Evolutionary conservation across 2,888 invertebrate genomes (phyloP), one percentile per base, ranked within the genome.

Genomic region (Rhagium mordax): DNA sequence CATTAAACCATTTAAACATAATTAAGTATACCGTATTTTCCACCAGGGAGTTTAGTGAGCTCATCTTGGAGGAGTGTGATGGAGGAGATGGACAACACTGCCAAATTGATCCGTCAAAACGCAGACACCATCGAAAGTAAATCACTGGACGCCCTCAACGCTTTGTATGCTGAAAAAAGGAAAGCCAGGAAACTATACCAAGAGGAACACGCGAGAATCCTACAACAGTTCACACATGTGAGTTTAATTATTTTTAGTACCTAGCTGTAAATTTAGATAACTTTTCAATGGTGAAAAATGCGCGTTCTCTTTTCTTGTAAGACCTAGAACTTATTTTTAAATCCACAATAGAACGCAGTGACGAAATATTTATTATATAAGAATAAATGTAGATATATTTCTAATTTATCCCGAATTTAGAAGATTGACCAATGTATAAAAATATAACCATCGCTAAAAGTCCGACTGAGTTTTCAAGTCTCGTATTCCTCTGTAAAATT

Each of bases 21-120:
- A 10, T n/a, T 51, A 51, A 51, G 6, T 20, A 18, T 13, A 18
- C 3, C 18, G 18, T 59, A 29, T 49, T 21, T 51, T 21, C 7
- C 33, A 18, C 4, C 66, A 82, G 93, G 94, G 86, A 94, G 94
- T 82, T 88, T 93, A 64, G 91, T 94, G 81, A 91, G 91, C 47
- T 89, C 91, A 70, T 92, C 93, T 62, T 97, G 97, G 97, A 92
- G 93, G 81, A 93, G 93, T 71, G 94, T 97, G 88, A 94, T 97
- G 88, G 95, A 96, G 82, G 96, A 97, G 84, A 92, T 97, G 87
- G 97, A 98, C 86, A 94, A 92, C 83, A 93, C 95, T 70, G 94
- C 95, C 20, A 93, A 94, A 80, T 90, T 95, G 79, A 93, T 98
- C 74, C 93, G 93, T 84, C 92, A 93, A 75, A 97, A 96, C 86